These are phyloP conservation scores for Mermis nigrescens DNA, from an alignment of 2,888 invertebrate species.

Conservation along the genomic window DNA sequence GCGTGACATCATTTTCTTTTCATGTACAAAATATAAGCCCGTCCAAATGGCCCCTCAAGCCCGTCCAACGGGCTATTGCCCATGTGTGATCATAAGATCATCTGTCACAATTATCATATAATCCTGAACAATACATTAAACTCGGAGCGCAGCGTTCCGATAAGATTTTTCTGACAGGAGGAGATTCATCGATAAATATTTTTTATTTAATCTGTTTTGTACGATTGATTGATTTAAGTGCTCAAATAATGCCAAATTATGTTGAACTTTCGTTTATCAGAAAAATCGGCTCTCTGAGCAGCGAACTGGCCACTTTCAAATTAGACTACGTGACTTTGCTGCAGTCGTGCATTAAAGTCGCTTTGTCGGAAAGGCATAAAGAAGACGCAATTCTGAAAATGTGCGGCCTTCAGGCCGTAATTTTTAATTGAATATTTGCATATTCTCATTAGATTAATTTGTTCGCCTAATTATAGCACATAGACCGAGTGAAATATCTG, in stretches of 20 bases:
- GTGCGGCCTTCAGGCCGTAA: background rate
- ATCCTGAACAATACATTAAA: too few relatives aligned
- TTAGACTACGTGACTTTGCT: constrained; percentile 37
- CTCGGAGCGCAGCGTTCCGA: too few relatives aligned
- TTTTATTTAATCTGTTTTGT: background rate
- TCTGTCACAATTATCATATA: too few relatives aligned
- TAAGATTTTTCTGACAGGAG: too few relatives aligned
- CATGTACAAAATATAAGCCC: too few relatives aligned
- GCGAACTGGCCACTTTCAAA: constrained; percentile 36
- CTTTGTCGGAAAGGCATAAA: constrained; percentile 33
- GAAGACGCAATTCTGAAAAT: background rate
- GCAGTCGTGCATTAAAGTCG: constrained; percentile 38
- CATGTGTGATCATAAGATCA: too few relatives aligned
- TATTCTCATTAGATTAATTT: background rate
- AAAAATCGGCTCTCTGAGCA: constrained; percentile 29
- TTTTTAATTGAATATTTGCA: background rate
- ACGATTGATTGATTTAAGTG: constrained; percentile 9
- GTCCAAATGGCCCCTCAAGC: too few relatives aligned
- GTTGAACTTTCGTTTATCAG: constrained; percentile 18
- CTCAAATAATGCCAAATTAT: too few relatives aligned
- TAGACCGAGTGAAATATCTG: constrained; percentile 31
- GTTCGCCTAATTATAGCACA: background rate
- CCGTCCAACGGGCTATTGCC: too few relatives aligned
- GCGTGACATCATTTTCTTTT: too few relatives aligned
- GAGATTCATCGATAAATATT: background rate